Conservation (phyloP, 1,140 invertebrate genomes). For the Anadara kagoshimensis region DNA sequence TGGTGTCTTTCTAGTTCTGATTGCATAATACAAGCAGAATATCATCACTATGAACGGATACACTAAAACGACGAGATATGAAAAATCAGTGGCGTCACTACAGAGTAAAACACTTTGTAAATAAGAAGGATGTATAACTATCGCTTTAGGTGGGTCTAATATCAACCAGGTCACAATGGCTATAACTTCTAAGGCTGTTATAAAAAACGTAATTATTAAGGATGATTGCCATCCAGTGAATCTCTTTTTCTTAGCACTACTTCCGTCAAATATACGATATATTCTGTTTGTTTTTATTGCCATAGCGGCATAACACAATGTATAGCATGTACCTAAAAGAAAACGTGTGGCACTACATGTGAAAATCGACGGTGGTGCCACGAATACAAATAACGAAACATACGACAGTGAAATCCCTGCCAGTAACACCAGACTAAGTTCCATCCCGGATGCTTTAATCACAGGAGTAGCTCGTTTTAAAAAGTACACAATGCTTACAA, state of each 20-base stretch:
- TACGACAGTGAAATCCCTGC: slow-evolving; percentile 51
- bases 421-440: slow-evolving; percentile 58
- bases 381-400: slow-evolving; percentile 38
- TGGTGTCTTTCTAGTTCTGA: slow-evolving; percentile 76
- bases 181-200: slow-evolving; percentile 27
- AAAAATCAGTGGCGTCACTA: slow-evolving; percentile 23
- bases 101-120: slow-evolving; percentile 24
- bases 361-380: slow-evolving; percentile 79
- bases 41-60: slow-evolving; percentile 91
- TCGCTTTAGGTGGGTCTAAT: slow-evolving; percentile 15
- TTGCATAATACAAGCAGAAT: slow-evolving; percentile 91
- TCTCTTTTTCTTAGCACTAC: slow-evolving; percentile 19
- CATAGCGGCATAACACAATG: slow-evolving; percentile 85
- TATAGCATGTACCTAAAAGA: slow-evolving; percentile 82
- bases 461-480: slow-evolving; percentile 46
- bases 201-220: slow-evolving; percentile 9
- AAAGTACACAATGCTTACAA: slow-evolving; percentile 47
- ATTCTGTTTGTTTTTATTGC: slow-evolving; percentile 91
- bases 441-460: slow-evolving; percentile 61
- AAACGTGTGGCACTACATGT: slow-evolving; percentile 84
- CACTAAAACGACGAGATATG: slow-evolving; percentile 75
- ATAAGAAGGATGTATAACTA: slow-evolving; percentile 2
- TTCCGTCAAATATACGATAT: slow-evolving; percentile 91
- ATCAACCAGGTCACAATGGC: slow-evolving; percentile 26
- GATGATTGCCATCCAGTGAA: slow-evolving; percentile 20